Percentiles rank a stretch among this genome's conserved stretches.
Evolutionary conservation across 1,140 invertebrate genomes (phyloP).

Genomic region (Solen grandis): DNA sequence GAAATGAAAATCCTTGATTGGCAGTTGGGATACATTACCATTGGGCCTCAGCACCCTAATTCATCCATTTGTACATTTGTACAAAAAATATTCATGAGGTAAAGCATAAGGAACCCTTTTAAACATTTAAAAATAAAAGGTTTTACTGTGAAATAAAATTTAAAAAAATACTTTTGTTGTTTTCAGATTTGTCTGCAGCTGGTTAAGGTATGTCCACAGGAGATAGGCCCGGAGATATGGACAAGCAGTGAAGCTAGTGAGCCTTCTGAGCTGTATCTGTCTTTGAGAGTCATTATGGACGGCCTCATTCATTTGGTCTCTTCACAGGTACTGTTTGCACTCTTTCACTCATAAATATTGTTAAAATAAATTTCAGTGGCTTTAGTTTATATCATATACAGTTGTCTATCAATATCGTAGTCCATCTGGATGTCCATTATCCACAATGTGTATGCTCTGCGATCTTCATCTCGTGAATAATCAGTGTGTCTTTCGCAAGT

Average conservation of each 20-base stretch:
- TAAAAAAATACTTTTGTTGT: neutral
- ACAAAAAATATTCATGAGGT: neutral
- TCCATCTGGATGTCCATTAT: neutral
- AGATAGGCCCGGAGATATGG: conserved; percentile 14
- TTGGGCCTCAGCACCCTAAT: neutral
- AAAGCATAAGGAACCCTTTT: neutral
- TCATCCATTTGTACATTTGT: neutral
- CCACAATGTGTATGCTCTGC: neutral
- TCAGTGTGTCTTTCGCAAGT: too few species aligned
- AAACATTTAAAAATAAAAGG: neutral
- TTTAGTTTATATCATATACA: neutral
- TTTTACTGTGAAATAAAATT: neutral
- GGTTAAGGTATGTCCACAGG: conserved; percentile 59
- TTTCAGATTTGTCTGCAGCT: conserved; percentile 67
- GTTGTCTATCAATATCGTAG: neutral
- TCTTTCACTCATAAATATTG: neutral
- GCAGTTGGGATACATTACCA: neutral
- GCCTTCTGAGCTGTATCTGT: neutral
- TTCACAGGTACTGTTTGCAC: conserved; percentile 15
- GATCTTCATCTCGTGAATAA: too few species aligned
- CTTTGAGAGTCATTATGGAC: conserved; percentile 24
- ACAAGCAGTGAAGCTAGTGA: neutral
- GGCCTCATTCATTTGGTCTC: conserved; percentile 31
- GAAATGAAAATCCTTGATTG: neutral
- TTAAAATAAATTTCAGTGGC: neutral